Base-by-base conservation (phyloP, 2,113 vertebrate genomes). In the Corythaixoides concolor region DNA sequence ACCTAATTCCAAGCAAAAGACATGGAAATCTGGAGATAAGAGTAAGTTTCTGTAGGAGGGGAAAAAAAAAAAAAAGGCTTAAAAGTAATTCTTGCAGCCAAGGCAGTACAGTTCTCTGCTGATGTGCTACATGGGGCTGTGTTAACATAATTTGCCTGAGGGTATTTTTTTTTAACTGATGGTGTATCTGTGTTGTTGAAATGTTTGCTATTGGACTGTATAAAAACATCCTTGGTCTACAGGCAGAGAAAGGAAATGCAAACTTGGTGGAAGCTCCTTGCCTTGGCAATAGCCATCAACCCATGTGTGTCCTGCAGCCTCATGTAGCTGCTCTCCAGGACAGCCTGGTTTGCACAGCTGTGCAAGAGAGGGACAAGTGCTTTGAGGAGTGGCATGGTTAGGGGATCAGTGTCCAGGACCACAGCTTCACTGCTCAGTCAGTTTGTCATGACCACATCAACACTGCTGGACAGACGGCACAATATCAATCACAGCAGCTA, bases 371-470 rank as follows among this genome's bases (percentile, higher is more conserved):
- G 11, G 33, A 55, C 21, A 30, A 75, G 26, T 1, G 1, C 39
- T 88, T n/a, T 78, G 43, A 23, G 22, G 28, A 68, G 5, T 37
- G 59, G 13, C 26, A 43, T 4, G 13, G 8, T 41, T 27, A 62
- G 8, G 24, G 41, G 23, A 45, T 63, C 24, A 32, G 7, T 50
- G 21, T 75, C 62, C 47, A 75, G 6, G 2, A 63, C 28, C 24
- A 30, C 8, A 18, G 19, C 8, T 94, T 84, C 66, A 41, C 35
- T 68, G 35, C 5, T 86, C 55, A 77, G 58, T 50, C 37, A 76
- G 12, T 30, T 72, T 49, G 20, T 83, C 59, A 67, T 35, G 43
- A 50, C 21, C 2, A 1, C 43, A 83, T 14, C 0, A 0, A 32
- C 17, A 41, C 18, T n/a, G 7, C 53, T 19, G 20, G 20, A 43